A percentile compares a stretch with the other conserved stretches of the same genome.
phyloP scores from a whole-genome alignment of 2,888 invertebrate genomes.

The Bellardia bayeri region DNA sequence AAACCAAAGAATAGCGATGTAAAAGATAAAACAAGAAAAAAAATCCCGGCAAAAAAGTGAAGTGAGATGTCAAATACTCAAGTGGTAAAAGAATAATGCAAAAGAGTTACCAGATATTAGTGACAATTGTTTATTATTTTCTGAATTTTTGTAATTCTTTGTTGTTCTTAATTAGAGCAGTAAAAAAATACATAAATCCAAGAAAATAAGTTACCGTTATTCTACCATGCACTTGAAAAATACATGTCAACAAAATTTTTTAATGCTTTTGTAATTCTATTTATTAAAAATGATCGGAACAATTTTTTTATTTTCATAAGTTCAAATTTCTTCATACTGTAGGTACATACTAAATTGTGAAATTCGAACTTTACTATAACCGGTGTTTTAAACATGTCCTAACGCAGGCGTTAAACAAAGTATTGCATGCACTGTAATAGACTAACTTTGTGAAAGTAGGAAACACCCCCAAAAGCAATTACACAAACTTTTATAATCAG shows the following conservation, averaged over 20 bases:
- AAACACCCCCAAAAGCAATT: too few relatives aligned
- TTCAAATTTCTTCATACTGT: too few relatives aligned
- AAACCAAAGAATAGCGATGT: conserved; percentile 29
- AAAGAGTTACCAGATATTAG: conserved; percentile 34
- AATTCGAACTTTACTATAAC: neutral
- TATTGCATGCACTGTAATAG: too few relatives aligned
- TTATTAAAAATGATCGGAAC: too few relatives aligned
- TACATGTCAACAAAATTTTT: too few relatives aligned
- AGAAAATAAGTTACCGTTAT: too few relatives aligned
- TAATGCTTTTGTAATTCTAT: too few relatives aligned
- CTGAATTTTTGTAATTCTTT: neutral
- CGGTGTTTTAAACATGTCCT: neutral
- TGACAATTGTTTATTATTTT: neutral
- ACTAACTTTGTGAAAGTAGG: too few relatives aligned
- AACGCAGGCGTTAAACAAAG: neutral
- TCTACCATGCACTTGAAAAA: too few relatives aligned
- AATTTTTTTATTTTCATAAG: too few relatives aligned
- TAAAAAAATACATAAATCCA: neutral
- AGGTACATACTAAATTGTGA: neutral
- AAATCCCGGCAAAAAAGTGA: conserved; percentile 54
- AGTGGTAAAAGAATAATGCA: neutral
- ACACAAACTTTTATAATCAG: too few relatives aligned
- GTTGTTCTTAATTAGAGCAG: neutral
- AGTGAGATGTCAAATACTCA: conserved; percentile 36
- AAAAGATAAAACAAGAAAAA: conserved; percentile 43